Conservation (phyloP, 2,113 vertebrate species). For the Syngnathoides biaculeatus region DNA sequence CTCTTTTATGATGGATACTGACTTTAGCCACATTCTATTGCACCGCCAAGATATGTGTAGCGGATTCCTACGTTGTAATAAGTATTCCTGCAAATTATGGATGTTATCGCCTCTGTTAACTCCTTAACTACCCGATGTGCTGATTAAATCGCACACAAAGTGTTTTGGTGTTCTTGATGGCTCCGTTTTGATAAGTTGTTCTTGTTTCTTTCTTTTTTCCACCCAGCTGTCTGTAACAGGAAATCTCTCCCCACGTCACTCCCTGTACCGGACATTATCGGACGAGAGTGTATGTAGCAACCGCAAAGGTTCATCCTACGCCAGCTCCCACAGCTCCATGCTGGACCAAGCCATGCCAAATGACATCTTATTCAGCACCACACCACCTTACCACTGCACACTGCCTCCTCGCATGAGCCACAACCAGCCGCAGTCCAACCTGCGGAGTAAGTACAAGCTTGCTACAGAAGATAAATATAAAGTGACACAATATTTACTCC, state of each 20-base stretch:
- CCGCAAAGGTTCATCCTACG: conserved; percentile 84
- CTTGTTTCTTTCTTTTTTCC: neutral
- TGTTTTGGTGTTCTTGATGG: neutral
- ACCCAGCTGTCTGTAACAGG: conserved; percentile 78
- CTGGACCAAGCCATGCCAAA: conserved; percentile 90
- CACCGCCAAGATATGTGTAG: neutral
- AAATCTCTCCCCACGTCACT: conserved; percentile 81
- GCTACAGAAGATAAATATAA: neutral
- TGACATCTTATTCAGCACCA: conserved; percentile 94
- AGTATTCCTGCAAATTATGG: conserved; percentile 44
- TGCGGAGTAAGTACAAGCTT: conserved; percentile 81
- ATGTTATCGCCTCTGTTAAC: conserved; percentile 33
- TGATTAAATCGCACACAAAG: neutral
- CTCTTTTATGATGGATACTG: neutral
- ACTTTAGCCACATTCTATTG: neutral
- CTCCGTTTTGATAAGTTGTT: conserved; percentile 13
- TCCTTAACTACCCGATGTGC: conserved; percentile 20
- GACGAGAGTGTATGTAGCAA: conserved; percentile 93
- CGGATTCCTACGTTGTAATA: neutral
- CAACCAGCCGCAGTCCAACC: conserved; percentile 76
- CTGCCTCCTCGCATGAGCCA: conserved; percentile 83
- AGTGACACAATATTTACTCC: neutral
- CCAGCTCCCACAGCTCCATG: conserved; percentile 88
- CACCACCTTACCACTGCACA: conserved; percentile 87
- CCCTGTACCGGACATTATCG: conserved; percentile 87